Evolutionary conservation across 2,797 vertebrate species (phyloP).

Genomic region (Glyptemys insculpta): DNA sequence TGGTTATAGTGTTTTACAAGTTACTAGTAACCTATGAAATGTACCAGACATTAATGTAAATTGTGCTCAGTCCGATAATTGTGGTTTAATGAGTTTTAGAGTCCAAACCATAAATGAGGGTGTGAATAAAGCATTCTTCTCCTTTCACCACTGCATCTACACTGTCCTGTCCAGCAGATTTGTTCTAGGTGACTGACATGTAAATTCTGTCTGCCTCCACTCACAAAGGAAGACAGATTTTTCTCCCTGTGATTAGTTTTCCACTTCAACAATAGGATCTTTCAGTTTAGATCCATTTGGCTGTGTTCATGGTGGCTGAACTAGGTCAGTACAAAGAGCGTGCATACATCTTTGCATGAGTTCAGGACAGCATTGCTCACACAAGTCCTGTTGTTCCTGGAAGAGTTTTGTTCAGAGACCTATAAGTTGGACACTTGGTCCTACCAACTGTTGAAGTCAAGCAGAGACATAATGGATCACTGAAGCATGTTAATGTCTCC

Average conservation of each 20-base stretch:
- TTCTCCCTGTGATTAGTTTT: background rate
- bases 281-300: background rate
- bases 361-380: background rate
- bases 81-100: background rate
- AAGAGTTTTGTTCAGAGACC: background rate
- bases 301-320: background rate
- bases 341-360: background rate
- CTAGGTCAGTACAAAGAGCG: too few relatives aligned
- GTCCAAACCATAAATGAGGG: background rate
- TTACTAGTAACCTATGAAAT: background rate
- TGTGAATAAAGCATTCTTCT: background rate
- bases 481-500: background rate
- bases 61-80: background rate
- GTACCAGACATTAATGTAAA: background rate
- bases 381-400: background rate
- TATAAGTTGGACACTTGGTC: background rate
- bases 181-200: background rate
- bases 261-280: background rate
- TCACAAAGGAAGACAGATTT: background rate
- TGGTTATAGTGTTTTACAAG: background rate
- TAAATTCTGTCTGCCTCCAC: background rate
- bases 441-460: background rate
- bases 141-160: background rate
- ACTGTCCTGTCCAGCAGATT: background rate
- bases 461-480: background rate